phyloP scores from a whole-genome alignment of 2,113 vertebrate species.

The Glaucidium brasilianum region DNA sequence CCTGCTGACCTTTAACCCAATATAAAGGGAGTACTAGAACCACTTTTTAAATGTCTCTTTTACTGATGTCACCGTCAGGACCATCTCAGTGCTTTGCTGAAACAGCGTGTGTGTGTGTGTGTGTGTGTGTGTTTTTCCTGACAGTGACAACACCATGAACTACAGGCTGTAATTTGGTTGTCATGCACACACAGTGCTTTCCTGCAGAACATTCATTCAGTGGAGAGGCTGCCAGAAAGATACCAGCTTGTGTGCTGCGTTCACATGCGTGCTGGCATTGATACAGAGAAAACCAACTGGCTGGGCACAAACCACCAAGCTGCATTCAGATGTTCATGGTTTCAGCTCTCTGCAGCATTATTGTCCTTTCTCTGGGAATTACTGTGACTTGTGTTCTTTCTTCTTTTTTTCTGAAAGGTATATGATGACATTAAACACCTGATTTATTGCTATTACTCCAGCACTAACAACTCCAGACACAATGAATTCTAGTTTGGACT shows the following conservation, averaged over 20 bases:
- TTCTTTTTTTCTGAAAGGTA: neutral
- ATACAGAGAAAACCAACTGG: neutral
- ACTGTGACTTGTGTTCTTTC: neutral
- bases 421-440: neutral
- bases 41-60: neutral
- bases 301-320: neutral
- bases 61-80: neutral
- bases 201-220: neutral
- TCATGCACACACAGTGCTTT: neutral
- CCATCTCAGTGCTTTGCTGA: neutral
- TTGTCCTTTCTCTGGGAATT: neutral
- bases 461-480: neutral
- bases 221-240: neutral
- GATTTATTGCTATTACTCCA: neutral
- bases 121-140: neutral
- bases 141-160: neutral
- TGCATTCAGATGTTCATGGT: no score
- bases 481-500: neutral
- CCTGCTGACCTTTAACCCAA: neutral
- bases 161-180: neutral
- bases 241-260: neutral
- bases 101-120: rapidly evolving
- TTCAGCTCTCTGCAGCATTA: neutral
- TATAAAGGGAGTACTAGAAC: neutral
- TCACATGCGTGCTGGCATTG: neutral